A percentile compares a stretch with the other conserved stretches of the same genome.
These are phyloP conservation scores for Aldabrachelys gigantea DNA, from an alignment of 2,113 vertebrate genomes.

Conservation along the genomic window DNA sequence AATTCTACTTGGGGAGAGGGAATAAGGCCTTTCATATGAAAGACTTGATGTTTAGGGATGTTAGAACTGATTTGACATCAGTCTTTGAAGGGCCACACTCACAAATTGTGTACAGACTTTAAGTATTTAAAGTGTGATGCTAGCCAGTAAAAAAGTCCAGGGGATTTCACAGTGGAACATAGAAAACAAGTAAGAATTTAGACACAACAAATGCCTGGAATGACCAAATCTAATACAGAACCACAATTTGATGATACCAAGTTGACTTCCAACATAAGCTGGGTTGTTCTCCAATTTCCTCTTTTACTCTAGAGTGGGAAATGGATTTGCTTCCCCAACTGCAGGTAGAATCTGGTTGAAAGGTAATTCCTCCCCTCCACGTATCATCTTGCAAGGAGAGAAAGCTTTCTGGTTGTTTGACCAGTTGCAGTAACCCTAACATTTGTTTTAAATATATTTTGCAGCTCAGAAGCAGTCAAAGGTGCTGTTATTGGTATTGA, in stretches of 20 bases:
- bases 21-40: background rate
- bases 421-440: rapidly evolving
- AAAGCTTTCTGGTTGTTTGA: rapidly evolving
- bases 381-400: background rate
- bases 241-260: background rate
- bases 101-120: background rate
- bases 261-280: background rate
- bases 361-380: rapidly evolving
- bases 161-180: background rate
- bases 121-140: background rate
- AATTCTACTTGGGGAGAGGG: background rate
- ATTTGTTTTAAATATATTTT: background rate
- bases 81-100: background rate
- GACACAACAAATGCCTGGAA: rapidly evolving
- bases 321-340: rapidly evolving
- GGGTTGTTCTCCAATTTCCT: background rate
- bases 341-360: background rate
- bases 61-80: background rate
- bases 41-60: background rate
- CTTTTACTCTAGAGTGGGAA: background rate
- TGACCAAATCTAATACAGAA: background rate
- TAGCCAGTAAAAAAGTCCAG: background rate
- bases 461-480: conserved; percentile 95
- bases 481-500: conserved; percentile 97
- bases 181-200: rapidly evolving